Conservation (phyloP, 2,888 invertebrate genomes). For the Ormyrus labotus region DNA sequence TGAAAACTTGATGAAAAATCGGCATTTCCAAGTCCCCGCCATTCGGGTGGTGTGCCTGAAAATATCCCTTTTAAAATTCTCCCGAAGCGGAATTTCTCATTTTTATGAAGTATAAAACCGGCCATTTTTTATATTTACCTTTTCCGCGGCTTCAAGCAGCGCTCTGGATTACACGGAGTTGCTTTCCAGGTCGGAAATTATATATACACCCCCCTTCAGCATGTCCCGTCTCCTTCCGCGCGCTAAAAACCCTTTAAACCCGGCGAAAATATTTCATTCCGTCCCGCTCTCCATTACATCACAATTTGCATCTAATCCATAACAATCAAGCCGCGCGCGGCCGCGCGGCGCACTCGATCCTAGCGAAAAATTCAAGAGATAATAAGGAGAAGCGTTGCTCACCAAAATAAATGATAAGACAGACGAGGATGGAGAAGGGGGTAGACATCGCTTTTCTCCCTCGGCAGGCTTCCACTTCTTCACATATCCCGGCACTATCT, state of each 20-base stretch:
- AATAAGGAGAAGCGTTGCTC: constrained; percentile 58
- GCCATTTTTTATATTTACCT: too few relatives aligned
- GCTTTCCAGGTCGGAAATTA: too few relatives aligned
- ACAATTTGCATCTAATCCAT: constrained; percentile 42
- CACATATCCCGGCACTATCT: constrained; percentile 32
- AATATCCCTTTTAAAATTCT: too few relatives aligned
- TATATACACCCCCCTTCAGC: too few relatives aligned
- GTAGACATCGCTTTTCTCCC: constrained; percentile 71
- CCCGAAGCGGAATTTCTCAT: too few relatives aligned
- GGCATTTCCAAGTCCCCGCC: too few relatives aligned
- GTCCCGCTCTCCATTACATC: constrained; percentile 3
- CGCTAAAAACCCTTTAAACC: neutral
- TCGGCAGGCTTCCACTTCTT: constrained; percentile 24
- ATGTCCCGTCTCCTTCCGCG: too few relatives aligned
- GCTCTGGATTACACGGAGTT: too few relatives aligned
- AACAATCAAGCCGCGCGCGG: constrained; percentile 25
- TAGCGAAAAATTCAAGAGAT: neutral
- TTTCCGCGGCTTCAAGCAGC: too few relatives aligned
- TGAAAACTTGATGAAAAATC: too few relatives aligned
- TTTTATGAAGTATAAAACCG: too few relatives aligned
- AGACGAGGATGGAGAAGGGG: constrained; percentile 69
- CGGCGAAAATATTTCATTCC: constrained; percentile 11
- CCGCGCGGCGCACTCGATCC: neutral
- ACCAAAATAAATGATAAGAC: constrained; percentile 73
- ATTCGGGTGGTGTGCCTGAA: too few relatives aligned